Base-by-base conservation (phyloP, 2,113 vertebrate genomes). In the Mixornis gularis region DNA sequence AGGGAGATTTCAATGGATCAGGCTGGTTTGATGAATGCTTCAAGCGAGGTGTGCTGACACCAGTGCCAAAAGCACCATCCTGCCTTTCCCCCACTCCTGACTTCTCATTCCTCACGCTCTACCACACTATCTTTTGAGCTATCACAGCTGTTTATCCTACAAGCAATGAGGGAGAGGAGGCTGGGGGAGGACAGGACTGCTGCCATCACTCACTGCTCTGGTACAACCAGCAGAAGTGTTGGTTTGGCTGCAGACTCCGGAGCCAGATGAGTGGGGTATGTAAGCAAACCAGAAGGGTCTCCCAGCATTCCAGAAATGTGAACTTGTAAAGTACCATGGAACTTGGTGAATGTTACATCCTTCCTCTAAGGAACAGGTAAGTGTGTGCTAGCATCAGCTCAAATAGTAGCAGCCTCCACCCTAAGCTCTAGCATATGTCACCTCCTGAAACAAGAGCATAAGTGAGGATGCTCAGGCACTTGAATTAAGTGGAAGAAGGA, bases 101-200 rank as follows among this genome's bases (percentile, higher is more conserved):
- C 49, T 87, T 49, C 73, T 91, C 66, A 79, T 72, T 92, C 81
- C 63, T 94, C 63, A 91, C 74, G 79, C 34, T 91, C 63, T 93
- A 30, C 74, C 82, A 29, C 0, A 1, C 79, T 87, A 69, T 60
- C 20, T 62, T 52, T 76, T 92, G 93, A 94, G 91, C 74, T 65
- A 1, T 87, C 73, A 55, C 93, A 95, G 92, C 85, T 96, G 91
- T 79, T 89, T 59, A 25, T 81, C 73, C 91, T 65, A 9, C 62
- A 38, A 20, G 56, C 40, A 36, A 43, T 6, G 72, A 72, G 34
- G 40, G 74, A 69, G 87, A 13, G 6, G 18, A 59, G 56, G 29
- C 38, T 87, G 69, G 62, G 80, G 89, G 69, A 85, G 80, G 69
- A 71, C n/a, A 41, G 44, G 40, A 13, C 65, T 71, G 52, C 59